These are phyloP conservation scores for Eupithecia subumbrata DNA, from an alignment of 2,888 invertebrate species.

Conservation along the genomic window DNA sequence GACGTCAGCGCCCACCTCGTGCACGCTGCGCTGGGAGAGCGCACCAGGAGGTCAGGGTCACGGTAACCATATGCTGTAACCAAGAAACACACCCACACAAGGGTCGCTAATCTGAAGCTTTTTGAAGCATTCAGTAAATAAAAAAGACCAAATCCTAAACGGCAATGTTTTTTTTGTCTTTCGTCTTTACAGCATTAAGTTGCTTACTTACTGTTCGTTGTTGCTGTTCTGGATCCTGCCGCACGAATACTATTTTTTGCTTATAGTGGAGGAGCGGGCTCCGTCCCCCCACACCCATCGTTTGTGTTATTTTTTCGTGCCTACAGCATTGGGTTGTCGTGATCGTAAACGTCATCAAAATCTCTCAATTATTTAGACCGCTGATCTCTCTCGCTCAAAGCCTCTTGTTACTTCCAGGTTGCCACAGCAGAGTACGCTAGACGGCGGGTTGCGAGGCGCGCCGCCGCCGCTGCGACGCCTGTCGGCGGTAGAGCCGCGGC, in stretches of 20 bases:
- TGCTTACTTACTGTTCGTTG: background rate
- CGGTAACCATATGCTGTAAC: background rate
- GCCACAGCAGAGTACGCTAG: conserved; percentile 87
- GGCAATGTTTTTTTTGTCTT: background rate
- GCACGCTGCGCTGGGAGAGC: conserved; percentile 83
- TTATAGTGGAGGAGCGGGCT: background rate
- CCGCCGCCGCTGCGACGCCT: conserved; percentile 75
- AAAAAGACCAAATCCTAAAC: background rate
- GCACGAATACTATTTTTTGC: background rate
- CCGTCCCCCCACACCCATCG: background rate
- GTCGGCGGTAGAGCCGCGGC: conserved; percentile 84
- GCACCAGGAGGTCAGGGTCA: conserved; percentile 21
- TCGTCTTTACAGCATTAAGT: background rate
- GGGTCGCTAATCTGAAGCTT: too few species aligned
- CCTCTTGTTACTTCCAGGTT: conserved; percentile 67
- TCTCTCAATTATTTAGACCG: background rate
- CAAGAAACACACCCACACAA: too few species aligned
- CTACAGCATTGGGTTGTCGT: background rate
- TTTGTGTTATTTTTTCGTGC: background rate
- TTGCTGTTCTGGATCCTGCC: background rate
- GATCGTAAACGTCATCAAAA: background rate
- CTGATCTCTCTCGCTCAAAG: background rate
- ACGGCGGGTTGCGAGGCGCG: conserved; percentile 84
- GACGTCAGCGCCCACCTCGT: conserved; percentile 86
- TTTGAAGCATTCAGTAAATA: too few species aligned